phyloP scores from a whole-genome alignment of 37 sponge, comb jelly and placozoan species.

The Aplysina aerophoba region DNA sequence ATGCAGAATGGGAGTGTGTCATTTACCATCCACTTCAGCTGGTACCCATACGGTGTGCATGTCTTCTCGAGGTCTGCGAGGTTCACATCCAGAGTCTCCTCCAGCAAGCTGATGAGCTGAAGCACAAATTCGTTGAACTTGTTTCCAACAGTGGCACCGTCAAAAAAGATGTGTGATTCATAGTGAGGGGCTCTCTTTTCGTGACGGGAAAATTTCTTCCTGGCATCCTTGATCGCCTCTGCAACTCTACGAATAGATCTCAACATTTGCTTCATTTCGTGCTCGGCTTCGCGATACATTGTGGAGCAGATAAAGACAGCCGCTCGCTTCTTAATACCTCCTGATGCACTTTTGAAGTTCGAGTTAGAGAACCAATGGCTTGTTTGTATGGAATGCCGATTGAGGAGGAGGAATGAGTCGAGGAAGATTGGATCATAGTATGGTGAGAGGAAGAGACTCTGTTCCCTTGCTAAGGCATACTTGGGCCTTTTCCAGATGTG shows the following conservation, averaged over 20 bases:
- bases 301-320: conserved; percentile 87
- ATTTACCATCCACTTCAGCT: conserved; percentile 48
- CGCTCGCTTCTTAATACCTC: neutral
- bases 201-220: neutral
- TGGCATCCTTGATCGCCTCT: conserved; percentile 22
- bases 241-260: conserved; percentile 72
- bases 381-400: conserved; percentile 46
- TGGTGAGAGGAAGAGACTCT: conserved; percentile 74
- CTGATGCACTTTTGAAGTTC: conserved; percentile 8
- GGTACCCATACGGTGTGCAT: conserved; percentile 79
- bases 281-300: conserved; percentile 78
- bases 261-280: conserved; percentile 83
- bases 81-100: conserved; percentile 57
- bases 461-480: conserved; percentile 66
- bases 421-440: conserved; percentile 75
- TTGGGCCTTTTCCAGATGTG: conserved; percentile 55
- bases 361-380: conserved; percentile 5
- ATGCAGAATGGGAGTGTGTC: conserved; percentile 65
- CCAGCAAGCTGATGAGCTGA: conserved; percentile 76
- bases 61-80: conserved; percentile 40
- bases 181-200: conserved; percentile 31
- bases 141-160: conserved; percentile 68
- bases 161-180: conserved; percentile 90
- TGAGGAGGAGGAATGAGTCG: conserved; percentile 72
- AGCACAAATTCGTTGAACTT: conserved; percentile 68